A percentile compares a stretch with the other conserved stretches of the same genome.
These are phyloP conservation scores for Oncorhynchus tshawytscha DNA, from an alignment of 2,113 vertebrate genomes.

Conservation along the genomic window DNA sequence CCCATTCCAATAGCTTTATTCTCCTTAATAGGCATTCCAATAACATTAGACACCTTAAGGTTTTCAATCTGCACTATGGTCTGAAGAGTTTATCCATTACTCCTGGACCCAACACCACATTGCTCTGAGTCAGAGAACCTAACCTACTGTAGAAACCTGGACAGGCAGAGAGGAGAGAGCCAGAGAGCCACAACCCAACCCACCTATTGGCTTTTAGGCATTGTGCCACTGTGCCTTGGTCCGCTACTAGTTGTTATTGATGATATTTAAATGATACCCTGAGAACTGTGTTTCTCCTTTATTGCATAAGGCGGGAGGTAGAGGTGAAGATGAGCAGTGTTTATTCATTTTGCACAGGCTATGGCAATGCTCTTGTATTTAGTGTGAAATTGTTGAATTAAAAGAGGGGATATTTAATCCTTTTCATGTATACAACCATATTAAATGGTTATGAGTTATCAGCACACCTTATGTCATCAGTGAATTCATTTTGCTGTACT, in stretches of 20 bases:
- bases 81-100: conserved; percentile 70
- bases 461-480: too few relatives aligned
- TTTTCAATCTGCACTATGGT: conserved; percentile 61
- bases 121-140: conserved; percentile 42
- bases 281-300: conserved; percentile 54
- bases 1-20: conserved; percentile 55
- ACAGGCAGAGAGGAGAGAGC: conserved; percentile 23
- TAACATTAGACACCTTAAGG: conserved; percentile 49
- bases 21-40: conserved; percentile 48
- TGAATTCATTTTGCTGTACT: too few relatives aligned
- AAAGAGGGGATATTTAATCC: too few relatives aligned
- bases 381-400: background rate
- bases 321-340: conserved; percentile 43
- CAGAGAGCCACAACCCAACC: conserved; percentile 24
- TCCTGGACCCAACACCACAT: conserved; percentile 49
- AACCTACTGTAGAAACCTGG: conserved; percentile 59
- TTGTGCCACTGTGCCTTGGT: conserved; percentile 40
- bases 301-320: conserved; percentile 39
- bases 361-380: conserved; percentile 7
- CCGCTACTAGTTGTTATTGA: conserved; percentile 50
- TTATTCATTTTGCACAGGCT: conserved; percentile 39
- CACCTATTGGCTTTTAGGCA: conserved; percentile 56
- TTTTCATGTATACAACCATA: too few relatives aligned
- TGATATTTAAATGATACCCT: conserved; percentile 58
- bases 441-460: too few relatives aligned